phyloP scores from a whole-genome alignment of 2,797 vertebrate species.

The Jordanella pulchra region DNA sequence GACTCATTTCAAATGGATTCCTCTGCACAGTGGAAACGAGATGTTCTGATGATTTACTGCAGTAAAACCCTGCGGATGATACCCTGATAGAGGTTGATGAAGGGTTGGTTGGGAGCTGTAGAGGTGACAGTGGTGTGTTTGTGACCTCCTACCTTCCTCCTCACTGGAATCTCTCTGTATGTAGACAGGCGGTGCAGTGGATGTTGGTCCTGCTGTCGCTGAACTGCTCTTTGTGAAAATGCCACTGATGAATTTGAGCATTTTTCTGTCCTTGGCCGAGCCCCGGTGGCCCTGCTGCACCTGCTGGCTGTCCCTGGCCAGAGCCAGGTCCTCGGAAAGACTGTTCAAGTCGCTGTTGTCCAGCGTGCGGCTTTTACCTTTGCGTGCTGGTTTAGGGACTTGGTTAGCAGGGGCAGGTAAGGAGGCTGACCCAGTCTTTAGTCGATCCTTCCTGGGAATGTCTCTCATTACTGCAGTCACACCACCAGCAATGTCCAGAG shows the following conservation, averaged over 20 bases:
- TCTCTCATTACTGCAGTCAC: constrained; percentile 79
- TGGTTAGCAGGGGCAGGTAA: constrained; percentile 73
- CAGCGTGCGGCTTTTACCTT: constrained; percentile 93
- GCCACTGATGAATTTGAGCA: constrained; percentile 97
- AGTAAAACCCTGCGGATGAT: neutral
- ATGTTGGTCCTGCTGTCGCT: constrained; percentile 73
- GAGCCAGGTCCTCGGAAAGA: constrained; percentile 80
- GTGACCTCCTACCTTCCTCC: constrained; percentile 79
- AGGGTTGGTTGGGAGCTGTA: constrained; percentile 10
- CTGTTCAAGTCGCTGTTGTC: constrained; percentile 94
- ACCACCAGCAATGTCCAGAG: constrained; percentile 67
- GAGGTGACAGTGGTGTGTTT: constrained; percentile 12
- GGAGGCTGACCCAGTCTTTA: constrained; percentile 77
- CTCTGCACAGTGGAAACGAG: constrained; percentile 30
- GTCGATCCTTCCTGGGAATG: constrained; percentile 81
- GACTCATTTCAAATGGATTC: constrained; percentile 28
- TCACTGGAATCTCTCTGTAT: constrained; percentile 83
- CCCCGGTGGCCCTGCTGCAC: constrained; percentile 74
- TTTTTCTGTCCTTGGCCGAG: constrained; percentile 90
- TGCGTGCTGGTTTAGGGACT: constrained; percentile 78
- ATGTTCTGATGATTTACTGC: constrained; percentile 21
- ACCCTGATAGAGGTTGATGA: constrained; percentile 9
- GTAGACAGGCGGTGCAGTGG: constrained; percentile 79
- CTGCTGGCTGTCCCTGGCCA: constrained; percentile 69
- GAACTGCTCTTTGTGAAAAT: constrained; percentile 93